phyloP scores from a whole-genome alignment of 2,888 invertebrate genomes.

The Agrilus cyanescens region DNA sequence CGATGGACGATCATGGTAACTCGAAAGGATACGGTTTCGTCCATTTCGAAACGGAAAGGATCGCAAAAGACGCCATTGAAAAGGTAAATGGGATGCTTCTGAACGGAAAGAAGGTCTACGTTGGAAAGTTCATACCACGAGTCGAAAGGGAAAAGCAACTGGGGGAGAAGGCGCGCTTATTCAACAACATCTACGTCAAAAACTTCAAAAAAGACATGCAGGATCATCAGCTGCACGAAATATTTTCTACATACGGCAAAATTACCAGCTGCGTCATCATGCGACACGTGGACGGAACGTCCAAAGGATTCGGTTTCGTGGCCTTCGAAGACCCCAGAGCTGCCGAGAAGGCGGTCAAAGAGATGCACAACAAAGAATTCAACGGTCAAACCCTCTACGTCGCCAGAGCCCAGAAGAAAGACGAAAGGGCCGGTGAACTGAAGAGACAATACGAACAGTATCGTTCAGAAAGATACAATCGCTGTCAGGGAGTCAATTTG shows the following conservation, averaged over 20 bases:
- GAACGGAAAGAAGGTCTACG: slow-evolving; percentile 95
- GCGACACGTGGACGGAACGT: slow-evolving; percentile 80
- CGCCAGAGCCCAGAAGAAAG: slow-evolving; percentile 96
- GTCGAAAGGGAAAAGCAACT: slow-evolving; percentile 94
- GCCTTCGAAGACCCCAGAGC: slow-evolving; percentile 93
- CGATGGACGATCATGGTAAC: slow-evolving; percentile 84
- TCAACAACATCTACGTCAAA: slow-evolving; percentile 97
- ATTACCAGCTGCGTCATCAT: slow-evolving; percentile 88
- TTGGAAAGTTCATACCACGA: slow-evolving; percentile 95
- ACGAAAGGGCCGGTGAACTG: slow-evolving; percentile 90
- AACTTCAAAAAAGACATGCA: slow-evolving; percentile 91
- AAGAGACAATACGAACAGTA: slow-evolving; percentile 91
- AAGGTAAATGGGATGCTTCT: slow-evolving; percentile 98
- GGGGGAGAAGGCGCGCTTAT: slow-evolving; percentile 88
- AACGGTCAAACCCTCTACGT: slow-evolving; percentile 73
- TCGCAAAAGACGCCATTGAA: slow-evolving; percentile 92
- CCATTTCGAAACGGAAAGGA: slow-evolving; percentile 96
- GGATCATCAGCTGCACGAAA: slow-evolving; percentile 76
- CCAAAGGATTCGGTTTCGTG: slow-evolving; percentile 99
- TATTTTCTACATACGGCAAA: slow-evolving; percentile 85
- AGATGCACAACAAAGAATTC: slow-evolving; percentile 79
- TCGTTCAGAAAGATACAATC: slow-evolving; percentile 77
- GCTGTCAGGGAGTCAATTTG: slow-evolving; percentile 53
- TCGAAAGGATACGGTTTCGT: slow-evolving; percentile 98
- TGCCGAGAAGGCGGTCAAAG: slow-evolving; percentile 85